phyloP scores from a whole-genome alignment of 2,797 vertebrate genomes.

The Centropyge bicolor region DNA sequence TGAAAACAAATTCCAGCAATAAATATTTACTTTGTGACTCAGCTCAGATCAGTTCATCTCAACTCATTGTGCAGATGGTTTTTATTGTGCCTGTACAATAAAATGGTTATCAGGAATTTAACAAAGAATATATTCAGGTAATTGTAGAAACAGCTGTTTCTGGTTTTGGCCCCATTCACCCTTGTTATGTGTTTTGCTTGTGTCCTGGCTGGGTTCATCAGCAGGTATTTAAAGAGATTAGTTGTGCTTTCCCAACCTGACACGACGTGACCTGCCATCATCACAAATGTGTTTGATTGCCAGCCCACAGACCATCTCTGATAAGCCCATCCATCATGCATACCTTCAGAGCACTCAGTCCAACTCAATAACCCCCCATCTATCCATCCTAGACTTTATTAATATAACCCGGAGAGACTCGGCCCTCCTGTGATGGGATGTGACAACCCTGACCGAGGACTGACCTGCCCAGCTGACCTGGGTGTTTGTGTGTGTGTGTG shows the following conservation, averaged over 20 bases:
- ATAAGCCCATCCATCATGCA: slow-evolving; percentile 59
- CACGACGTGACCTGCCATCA: slow-evolving; percentile 43
- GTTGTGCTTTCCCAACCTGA: slow-evolving; percentile 19
- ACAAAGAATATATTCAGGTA: not conserved
- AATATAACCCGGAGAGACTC: slow-evolving; percentile 52
- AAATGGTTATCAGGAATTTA: not conserved
- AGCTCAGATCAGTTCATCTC: slow-evolving; percentile 19
- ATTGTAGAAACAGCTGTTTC: not conserved
- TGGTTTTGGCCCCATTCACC: not conserved
- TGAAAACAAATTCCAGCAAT: slow-evolving; percentile 27
- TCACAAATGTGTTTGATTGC: slow-evolving; percentile 55
- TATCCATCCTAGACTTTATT: slow-evolving; percentile 53
- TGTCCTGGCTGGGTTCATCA: slow-evolving; percentile 5
- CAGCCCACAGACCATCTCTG: slow-evolving; percentile 44
- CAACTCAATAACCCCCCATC: slow-evolving; percentile 50
- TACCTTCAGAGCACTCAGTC: slow-evolving; percentile 57
- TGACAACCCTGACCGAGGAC: slow-evolving; percentile 64
- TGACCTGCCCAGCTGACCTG: slow-evolving; percentile 55
- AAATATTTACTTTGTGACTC: slow-evolving; percentile 35
- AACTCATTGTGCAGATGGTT: not conserved
- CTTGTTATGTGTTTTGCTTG: not conserved
- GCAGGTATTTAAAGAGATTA: slow-evolving; percentile 25
- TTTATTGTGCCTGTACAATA: not conserved
- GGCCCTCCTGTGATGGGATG: slow-evolving; percentile 41
- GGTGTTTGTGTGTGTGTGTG: slow-evolving; percentile 6